Evolutionary conservation across 2,888 invertebrate genomes (phyloP).

Genomic region (Tryphoninae sp.): DNA sequence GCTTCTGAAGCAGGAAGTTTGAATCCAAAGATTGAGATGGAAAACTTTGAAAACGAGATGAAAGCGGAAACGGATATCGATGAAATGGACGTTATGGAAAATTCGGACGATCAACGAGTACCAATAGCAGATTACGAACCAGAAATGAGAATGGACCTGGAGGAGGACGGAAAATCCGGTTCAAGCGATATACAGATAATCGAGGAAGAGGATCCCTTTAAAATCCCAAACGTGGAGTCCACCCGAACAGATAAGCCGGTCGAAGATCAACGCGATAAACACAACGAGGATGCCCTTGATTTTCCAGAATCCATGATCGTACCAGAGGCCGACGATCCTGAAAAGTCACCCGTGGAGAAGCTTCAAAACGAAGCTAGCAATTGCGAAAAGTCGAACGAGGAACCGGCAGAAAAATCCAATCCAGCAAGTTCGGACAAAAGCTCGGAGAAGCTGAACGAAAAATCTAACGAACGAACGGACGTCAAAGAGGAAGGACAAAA

Average conservation of each 20-base stretch:
- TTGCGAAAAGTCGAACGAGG: conserved; percentile 77
- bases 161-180: conserved; percentile 75
- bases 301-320: conserved; percentile 62
- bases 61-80: conserved; percentile 65
- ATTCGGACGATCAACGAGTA: conserved; percentile 64
- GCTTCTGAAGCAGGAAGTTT: conserved; percentile 36
- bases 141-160: conserved; percentile 72
- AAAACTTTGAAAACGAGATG: conserved; percentile 56
- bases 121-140: conserved; percentile 66
- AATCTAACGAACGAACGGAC: conserved; percentile 77
- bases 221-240: conserved; percentile 69
- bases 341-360: conserved; percentile 42
- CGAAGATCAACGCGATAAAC: conserved; percentile 65
- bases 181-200: conserved; percentile 75
- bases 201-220: conserved; percentile 74
- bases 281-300: conserved; percentile 61
- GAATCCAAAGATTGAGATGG: conserved; percentile 56
- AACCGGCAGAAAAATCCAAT: conserved; percentile 63
- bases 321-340: conserved; percentile 56
- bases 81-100: conserved; percentile 50
- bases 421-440: conserved; percentile 58
- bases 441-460: conserved; percentile 70
- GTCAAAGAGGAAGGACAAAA: conserved; percentile 83
- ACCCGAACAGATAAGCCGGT: conserved; percentile 66
- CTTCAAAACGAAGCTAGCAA: conserved; percentile 73